phyloP scores from a whole-genome alignment of 1,140 invertebrate genomes.

The Drosophila tsacasi region DNA sequence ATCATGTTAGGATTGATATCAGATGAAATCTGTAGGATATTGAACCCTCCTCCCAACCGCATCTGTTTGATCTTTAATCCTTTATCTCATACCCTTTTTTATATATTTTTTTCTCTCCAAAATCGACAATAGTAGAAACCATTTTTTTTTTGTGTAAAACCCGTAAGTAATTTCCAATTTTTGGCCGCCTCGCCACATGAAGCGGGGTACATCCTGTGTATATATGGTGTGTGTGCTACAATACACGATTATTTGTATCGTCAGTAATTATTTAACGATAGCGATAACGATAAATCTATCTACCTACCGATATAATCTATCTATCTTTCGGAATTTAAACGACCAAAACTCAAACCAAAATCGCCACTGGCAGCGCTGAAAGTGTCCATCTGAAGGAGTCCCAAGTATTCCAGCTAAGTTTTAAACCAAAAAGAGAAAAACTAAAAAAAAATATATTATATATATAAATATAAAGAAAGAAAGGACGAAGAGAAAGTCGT shows the following conservation, averaged over 20 bases:
- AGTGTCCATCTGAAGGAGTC: not conserved
- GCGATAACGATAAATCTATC: conserved; percentile 43
- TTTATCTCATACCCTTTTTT: not conserved
- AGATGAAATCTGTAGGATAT: not conserved
- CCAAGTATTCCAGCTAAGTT: conserved; percentile 18
- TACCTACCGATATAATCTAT: conserved; percentile 10
- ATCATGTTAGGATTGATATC: no score
- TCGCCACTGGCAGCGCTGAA: conserved; percentile 9
- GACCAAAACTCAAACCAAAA: conserved; percentile 12
- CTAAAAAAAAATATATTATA: not conserved
- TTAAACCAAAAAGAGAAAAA: conserved; percentile 12
- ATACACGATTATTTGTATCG: conserved; percentile 55
- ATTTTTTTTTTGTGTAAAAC: not conserved
- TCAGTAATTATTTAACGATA: conserved; percentile 79
- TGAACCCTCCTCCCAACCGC: not conserved
- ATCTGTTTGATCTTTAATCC: not conserved
- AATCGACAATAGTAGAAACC: conserved; percentile 19
- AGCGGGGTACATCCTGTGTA: conserved; percentile 42
- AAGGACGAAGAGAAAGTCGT: not conserved
- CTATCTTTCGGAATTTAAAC: conserved; percentile 45
- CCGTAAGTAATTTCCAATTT: conserved; percentile 20
- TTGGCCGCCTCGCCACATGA: conserved; percentile 3
- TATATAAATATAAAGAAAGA: not conserved
- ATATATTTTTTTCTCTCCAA: not conserved
- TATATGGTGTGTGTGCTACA: conserved; percentile 52